Percentiles rank a stretch among this genome's conserved stretches.
phyloP scores from a whole-genome alignment of 2,797 vertebrate genomes.

The Rhodeus uyekii region DNA sequence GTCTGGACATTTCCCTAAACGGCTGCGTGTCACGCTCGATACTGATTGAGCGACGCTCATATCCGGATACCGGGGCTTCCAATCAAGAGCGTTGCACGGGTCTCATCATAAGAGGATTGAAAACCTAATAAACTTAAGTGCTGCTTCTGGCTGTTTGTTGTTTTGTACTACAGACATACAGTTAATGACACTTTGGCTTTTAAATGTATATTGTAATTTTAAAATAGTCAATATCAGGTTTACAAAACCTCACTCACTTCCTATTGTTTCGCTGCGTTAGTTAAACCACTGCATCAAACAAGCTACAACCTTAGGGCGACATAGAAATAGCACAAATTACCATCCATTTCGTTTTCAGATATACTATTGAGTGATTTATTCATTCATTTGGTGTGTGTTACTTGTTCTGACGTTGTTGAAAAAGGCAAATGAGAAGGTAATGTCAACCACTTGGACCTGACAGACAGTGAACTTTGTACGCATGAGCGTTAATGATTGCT shows the following conservation, averaged over 20 bases:
- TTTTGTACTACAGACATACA: not conserved
- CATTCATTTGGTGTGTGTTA: not conserved
- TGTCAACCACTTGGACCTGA: not conserved
- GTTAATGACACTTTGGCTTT: not conserved
- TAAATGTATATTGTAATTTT: not conserved
- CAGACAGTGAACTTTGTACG: not conserved
- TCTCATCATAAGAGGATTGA: slow-evolving; percentile 42
- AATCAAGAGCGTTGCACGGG: slow-evolving; percentile 14
- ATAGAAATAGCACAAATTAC: too few species aligned
- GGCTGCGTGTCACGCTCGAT: not conserved
- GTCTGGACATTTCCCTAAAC: not conserved
- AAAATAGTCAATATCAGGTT: not conserved
- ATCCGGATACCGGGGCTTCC: slow-evolving; percentile 30
- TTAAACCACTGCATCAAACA: too few species aligned
- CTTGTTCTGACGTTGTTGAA: not conserved
- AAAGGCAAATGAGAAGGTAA: not conserved
- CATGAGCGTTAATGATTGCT: not conserved
- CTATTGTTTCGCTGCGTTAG: too few species aligned
- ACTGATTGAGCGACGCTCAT: slow-evolving; percentile 27
- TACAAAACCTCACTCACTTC: too few species aligned
- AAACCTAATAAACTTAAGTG: slow-evolving; percentile 43
- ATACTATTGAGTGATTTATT: not conserved
- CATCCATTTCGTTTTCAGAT: too few species aligned
- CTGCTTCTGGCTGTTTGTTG: slow-evolving; percentile 1
- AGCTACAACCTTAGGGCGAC: too few species aligned